Base-by-base conservation (phyloP, 2,113 vertebrate genomes). In the Poecilia latipinna region DNA sequence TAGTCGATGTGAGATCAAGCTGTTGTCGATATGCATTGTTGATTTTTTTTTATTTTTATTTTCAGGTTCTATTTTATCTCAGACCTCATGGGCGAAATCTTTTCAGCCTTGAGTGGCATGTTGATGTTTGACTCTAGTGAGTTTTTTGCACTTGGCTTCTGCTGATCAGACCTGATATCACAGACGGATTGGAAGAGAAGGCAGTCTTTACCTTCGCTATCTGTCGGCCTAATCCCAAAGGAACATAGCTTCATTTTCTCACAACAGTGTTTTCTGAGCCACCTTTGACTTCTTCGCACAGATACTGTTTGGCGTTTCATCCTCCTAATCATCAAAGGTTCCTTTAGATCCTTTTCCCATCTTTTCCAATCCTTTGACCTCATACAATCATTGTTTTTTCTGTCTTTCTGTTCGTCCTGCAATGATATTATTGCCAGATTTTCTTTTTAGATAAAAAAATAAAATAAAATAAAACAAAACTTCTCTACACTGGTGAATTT, bases 231-330 rank as follows among this genome's bases (percentile, higher is more conserved):
- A 88, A 91, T 88, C 89, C 91, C 89, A 60, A 26, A 11, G 86
- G 88, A 91, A 85, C 89, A 88, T 79, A 87, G 83, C 83, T 91
- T 91, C 82, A 90, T 92, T 92, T 91, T 87, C 89, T 86, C 77
- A 69, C 75, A 74, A 82, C 88, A 74, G 65, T 88, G 86, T 88
- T 92, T 89, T 88, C 80, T 86, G 77, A 84, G 85, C 84, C 80
- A 88, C 87, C 87, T 88, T 75, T 88, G 87, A 89, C 89, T 82
- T 75, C 78, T 44, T 69, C 75, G 69, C 61, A 68, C 51, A 67
- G 74, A 88, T 28, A 10, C 78, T 81, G 61, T 65, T 57, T 10
- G 37, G 48, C 68, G 77, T 83, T 86, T 88, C 75, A 82, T 82
- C 86, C 76, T 82, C 42, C 37, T 37, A 70, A 87, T 91, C 86